Conservation (phyloP, 2,797 vertebrate species). For the Sebastes ruberrimus region DNA sequence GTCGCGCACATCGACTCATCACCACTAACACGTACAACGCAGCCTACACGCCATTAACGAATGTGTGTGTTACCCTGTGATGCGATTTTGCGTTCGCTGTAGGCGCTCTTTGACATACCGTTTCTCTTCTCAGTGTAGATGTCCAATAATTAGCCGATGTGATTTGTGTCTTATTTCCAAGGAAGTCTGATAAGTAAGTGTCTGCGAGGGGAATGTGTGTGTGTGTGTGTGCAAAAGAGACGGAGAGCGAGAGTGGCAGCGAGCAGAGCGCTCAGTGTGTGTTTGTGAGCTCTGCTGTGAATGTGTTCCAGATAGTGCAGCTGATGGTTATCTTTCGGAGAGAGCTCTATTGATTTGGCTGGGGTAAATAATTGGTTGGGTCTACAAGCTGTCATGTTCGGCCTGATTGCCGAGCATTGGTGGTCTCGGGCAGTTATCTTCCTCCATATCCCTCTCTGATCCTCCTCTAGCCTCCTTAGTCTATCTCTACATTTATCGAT, state of each 20-base stretch:
- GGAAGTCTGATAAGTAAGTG: conserved; percentile 45
- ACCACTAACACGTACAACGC: not conserved
- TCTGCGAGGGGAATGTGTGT: conserved; percentile 8
- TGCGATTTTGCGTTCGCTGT: not conserved
- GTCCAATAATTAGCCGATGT: conserved; percentile 43
- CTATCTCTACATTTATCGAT: conserved; percentile 78
- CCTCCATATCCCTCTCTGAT: conserved; percentile 78
- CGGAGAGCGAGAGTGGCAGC: conserved; percentile 45
- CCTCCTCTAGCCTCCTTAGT: conserved; percentile 71
- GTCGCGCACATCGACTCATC: conserved; percentile 52
- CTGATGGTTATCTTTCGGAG: conserved; percentile 79
- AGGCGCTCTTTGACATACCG: conserved; percentile 5
- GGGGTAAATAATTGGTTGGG: conserved; percentile 83
- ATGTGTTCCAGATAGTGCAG: conserved; percentile 69
- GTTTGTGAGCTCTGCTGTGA: conserved; percentile 64
- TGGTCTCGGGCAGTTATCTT: conserved; percentile 79
- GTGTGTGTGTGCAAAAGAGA: conserved; percentile 20
- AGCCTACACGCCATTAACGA: not conserved
- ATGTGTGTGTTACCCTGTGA: not conserved
- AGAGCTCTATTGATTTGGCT: conserved; percentile 83
- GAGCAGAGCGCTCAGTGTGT: conserved; percentile 53
- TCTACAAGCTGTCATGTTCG: conserved; percentile 85
- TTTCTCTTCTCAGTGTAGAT: not conserved
- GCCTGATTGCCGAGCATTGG: conserved; percentile 80
- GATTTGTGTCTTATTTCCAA: conserved; percentile 46